Evolutionary conservation across 1,140 invertebrate genomes (phyloP).

Genomic region (Drosophila orosa): DNA sequence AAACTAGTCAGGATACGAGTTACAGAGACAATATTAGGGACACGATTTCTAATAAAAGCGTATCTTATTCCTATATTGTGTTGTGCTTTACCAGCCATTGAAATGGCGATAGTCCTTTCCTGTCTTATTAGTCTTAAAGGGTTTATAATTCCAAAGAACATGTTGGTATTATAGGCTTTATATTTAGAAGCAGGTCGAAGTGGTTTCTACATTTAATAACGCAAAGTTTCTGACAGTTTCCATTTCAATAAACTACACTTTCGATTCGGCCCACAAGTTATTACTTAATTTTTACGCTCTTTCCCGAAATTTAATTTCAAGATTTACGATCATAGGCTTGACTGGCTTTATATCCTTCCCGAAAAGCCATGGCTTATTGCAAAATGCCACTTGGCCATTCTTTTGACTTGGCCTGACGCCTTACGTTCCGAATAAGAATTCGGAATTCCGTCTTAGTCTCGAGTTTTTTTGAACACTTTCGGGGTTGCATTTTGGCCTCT

Average conservation of each 20-base stretch:
- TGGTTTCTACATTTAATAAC: no score
- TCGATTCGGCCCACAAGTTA: background rate
- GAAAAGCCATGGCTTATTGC: constrained; percentile 28
- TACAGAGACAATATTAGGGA: background rate
- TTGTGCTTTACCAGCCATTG: no score
- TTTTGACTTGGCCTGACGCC: constrained; percentile 22
- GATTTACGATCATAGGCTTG: constrained; percentile 26
- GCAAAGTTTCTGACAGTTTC: background rate
- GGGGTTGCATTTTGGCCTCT: constrained; percentile 42
- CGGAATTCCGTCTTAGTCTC: constrained; percentile 44
- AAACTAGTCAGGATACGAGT: background rate
- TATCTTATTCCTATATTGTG: no score
- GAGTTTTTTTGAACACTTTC: constrained; percentile 30
- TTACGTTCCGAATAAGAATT: constrained; percentile 14
- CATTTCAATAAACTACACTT: background rate
- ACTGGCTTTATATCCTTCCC: constrained; percentile 16
- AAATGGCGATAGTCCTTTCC: no score
- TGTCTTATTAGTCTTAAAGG: no score
- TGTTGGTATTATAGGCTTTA: no score
- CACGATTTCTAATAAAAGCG: no score
- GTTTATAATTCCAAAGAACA: no score
- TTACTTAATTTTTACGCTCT: constrained; percentile 3
- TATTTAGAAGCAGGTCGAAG: no score
- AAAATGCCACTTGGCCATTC: constrained; percentile 5
- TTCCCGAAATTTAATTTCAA: constrained; percentile 26